Evolutionary conservation across 2,888 invertebrate species (phyloP).

Genomic region (Eretmocerus hayati): DNA sequence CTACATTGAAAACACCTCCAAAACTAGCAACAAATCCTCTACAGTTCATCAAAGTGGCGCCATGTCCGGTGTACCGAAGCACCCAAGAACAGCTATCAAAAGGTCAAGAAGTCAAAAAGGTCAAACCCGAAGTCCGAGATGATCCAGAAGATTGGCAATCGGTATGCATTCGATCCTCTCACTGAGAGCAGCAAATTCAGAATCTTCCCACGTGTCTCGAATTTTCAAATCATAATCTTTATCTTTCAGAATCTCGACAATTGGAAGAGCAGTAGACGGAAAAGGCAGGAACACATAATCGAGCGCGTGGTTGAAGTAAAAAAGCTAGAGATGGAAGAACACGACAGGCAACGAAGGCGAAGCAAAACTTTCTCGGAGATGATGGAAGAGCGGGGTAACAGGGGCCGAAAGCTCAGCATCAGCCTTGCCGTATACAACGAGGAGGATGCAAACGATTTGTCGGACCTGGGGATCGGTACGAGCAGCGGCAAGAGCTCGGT

Average conservation of each 20-base stretch:
- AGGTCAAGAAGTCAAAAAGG: conserved; percentile 77
- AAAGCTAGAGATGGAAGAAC: conserved; percentile 73
- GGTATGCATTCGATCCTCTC: conserved; percentile 55
- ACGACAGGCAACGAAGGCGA: conserved; percentile 64
- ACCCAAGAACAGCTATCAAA: conserved; percentile 80
- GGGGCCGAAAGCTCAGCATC: conserved; percentile 55
- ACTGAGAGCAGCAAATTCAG: neutral
- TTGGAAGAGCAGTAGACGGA: conserved; percentile 89
- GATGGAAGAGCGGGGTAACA: conserved; percentile 86
- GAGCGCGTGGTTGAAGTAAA: conserved; percentile 85
- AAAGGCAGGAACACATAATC: conserved; percentile 85
- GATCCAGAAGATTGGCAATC: conserved; percentile 89
- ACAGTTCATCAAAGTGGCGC: conserved; percentile 83
- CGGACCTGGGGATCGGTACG: conserved; percentile 67
- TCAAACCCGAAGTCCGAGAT: conserved; percentile 72
- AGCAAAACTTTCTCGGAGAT: conserved; percentile 93
- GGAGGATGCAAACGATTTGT: conserved; percentile 76
- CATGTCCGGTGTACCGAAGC: conserved; percentile 77
- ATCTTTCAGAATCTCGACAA: conserved; percentile 74
- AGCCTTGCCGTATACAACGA: conserved; percentile 66
- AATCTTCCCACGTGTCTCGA: neutral
- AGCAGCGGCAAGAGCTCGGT: conserved; percentile 45
- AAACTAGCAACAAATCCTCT: conserved; percentile 81
- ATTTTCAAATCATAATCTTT: neutral
- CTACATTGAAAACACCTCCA: conserved; percentile 56